Evolutionary conservation across 1,140 invertebrate species (phyloP), one percentile per base, ranked within the genome.

Genomic region (Bombus polaris): DNA sequence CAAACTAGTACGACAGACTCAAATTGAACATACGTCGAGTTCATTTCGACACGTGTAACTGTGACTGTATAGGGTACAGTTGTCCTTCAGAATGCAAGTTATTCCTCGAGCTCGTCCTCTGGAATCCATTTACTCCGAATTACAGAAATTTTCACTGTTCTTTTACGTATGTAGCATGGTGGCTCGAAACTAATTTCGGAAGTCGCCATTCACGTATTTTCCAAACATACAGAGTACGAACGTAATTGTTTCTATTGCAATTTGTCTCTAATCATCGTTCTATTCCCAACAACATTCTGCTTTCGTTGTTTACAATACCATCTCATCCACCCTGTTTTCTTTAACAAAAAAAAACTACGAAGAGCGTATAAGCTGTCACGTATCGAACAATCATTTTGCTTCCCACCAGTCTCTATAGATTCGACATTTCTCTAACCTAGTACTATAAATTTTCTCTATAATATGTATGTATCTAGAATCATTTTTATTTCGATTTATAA

Each of bases 121-220:
- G 47, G 6, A 53, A 22, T 22, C 35, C 35, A 12, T 10, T 32
- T 18, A n/a, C 15, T 37, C 18, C 10, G 10, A 75, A 75, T 75
- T 57, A 13, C 22, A 39, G 76, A 62, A 84, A 70, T 76, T 77
- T 44, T 71, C 47, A 0, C 3, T 6, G 10, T 39, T 35, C 42
- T 53, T 74, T 32, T 8, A 2, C 72, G 53, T 10, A 3, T 42
- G 13, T 62, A 4, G 3, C 35, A 6, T 53, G 47, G 47, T 53
- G 18, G n/a, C 53, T n/a, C 4, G 1, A 47, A 62, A 83, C 73
- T 77, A 83, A 79, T 84, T 79, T 39, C 39, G 3, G 68, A 83
- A 37, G 74, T 83, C 35, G 18, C 62, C n/a, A 76, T 39, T 47
- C 44, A 28, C 15, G 57, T 39, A 44, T 44, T 73, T 71, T 25